A percentile compares a stretch with the other conserved stretches of the same genome.
Evolutionary conservation across 2,888 invertebrate genomes (phyloP).

Genomic region (Aleiodes alternator): DNA sequence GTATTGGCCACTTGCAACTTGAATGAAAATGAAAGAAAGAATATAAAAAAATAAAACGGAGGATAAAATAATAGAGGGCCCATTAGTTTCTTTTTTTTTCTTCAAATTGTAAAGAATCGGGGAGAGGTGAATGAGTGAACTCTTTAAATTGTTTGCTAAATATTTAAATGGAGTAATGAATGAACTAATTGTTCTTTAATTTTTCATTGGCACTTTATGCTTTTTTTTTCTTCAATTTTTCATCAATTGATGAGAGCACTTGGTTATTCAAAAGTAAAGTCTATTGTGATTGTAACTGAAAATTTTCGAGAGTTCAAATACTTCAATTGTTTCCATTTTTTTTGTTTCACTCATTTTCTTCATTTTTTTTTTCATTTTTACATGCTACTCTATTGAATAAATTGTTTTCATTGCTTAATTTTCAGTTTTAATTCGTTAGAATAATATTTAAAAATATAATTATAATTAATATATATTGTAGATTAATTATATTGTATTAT

Average conservation of each 20-base stretch:
- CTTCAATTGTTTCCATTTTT: not conserved
- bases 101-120: not conserved
- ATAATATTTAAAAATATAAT: not conserved
- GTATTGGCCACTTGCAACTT: conserved; percentile 7
- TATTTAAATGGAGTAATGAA: conserved; percentile 14
- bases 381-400: too few species aligned
- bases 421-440: too few species aligned
- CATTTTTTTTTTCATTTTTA: too few species aligned
- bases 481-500: too few species aligned
- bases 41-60: not conserved
- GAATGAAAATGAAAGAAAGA: too few species aligned
- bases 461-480: not conserved
- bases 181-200: not conserved
- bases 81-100: conserved; percentile 10
- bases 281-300: too few species aligned
- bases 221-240: not conserved
- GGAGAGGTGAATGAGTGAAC: not conserved
- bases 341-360: not conserved
- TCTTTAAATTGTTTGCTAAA: conserved; percentile 22
- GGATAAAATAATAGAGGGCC: conserved; percentile 21
- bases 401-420: too few species aligned
- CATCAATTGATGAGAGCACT: too few species aligned
- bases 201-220: not conserved
- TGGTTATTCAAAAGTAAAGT: too few species aligned
- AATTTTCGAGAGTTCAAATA: too few species aligned